Conservation (phyloP, 2,888 invertebrate genomes). For the Tetanocera ferruginea region DNA sequence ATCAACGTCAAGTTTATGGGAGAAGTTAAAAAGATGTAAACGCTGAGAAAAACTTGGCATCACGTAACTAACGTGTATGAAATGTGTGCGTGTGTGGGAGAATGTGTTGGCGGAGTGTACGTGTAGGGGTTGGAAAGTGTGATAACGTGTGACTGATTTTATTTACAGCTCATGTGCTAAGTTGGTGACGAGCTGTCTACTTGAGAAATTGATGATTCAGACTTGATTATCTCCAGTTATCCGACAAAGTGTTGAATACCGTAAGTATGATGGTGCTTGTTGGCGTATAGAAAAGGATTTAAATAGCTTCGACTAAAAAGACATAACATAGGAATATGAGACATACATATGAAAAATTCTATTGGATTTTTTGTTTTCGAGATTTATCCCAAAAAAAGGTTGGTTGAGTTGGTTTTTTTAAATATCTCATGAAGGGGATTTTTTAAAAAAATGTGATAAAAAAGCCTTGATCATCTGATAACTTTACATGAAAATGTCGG, state of each 20-base stretch:
- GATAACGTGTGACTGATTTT: constrained; percentile 25
- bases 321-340: no score
- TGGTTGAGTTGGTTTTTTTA: no score
- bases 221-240: constrained; percentile 18
- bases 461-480: no score
- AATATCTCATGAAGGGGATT: no score
- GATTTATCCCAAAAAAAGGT: no score
- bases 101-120: background rate
- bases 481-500: no score
- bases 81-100: background rate
- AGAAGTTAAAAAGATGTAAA: background rate
- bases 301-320: background rate
- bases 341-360: no score
- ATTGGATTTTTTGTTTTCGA: no score
- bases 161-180: constrained; percentile 26
- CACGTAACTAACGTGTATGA: constrained; percentile 4
- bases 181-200: constrained; percentile 63
- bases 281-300: background rate
- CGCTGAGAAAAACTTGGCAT: constrained; percentile 1
- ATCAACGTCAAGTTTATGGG: constrained; percentile 11
- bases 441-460: no score
- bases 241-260: no score
- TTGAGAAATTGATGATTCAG: constrained; percentile 42
- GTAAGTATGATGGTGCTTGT: no score
- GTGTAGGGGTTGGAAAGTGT: background rate